Conservation (phyloP, 2,888 invertebrate genomes). For the Volucella zonaria region DNA sequence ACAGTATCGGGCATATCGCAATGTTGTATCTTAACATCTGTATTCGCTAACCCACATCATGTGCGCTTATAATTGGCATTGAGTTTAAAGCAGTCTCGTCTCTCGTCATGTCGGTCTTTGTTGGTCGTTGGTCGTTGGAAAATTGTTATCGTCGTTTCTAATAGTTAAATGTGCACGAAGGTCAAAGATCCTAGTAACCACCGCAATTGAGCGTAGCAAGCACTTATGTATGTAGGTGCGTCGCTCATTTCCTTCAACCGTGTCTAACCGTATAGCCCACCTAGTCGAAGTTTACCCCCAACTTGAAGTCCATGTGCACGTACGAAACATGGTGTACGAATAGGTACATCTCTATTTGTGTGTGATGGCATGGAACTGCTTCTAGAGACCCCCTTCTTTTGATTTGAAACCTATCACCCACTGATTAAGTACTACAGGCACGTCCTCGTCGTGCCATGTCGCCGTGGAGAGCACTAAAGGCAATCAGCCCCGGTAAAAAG, state of each 20-base stretch:
- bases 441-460: constrained; percentile 57
- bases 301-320: constrained; percentile 15
- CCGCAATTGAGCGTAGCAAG: constrained; percentile 17
- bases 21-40: constrained; percentile 34
- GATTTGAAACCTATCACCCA: constrained; percentile 70
- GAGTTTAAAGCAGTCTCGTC: constrained; percentile 32
- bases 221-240: constrained; percentile 38
- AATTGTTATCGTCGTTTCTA: constrained; percentile 49
- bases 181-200: constrained; percentile 70
- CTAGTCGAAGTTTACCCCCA: constrained; percentile 29
- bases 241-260: constrained; percentile 62
- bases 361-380: constrained; percentile 14
- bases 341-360: constrained; percentile 58
- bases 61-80: constrained; percentile 60
- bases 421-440: constrained; percentile 72
- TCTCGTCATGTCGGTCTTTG: background rate
- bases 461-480: background rate
- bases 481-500: constrained; percentile 18
- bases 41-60: constrained; percentile 25
- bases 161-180: constrained; percentile 64
- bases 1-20: constrained; percentile 33
- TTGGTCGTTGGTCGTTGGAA: constrained; percentile 25
- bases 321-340: constrained; percentile 20
- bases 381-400: constrained; percentile 32
- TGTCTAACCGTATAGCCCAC: constrained; percentile 33